Base-by-base conservation (phyloP, 2,113 vertebrate species). In the Tachycineta bicolor region DNA sequence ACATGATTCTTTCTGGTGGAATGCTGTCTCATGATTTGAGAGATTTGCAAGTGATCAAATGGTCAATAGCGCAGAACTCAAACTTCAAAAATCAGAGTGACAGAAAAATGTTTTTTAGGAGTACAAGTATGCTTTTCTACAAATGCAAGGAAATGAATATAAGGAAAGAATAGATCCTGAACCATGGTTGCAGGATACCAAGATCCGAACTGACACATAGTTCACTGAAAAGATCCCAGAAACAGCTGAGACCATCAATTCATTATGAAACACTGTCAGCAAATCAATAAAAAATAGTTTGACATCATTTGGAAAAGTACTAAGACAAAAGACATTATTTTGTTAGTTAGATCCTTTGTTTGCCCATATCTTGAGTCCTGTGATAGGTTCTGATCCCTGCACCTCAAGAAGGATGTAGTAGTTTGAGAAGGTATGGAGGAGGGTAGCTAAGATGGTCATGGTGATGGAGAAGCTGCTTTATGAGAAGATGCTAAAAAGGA, bases 41-140 rank as follows among this genome's bases (percentile, higher is more conserved):
- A 95, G n/a, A 83, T 58, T 64, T 6, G 1, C n/a, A 60, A 60
- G 63, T 24, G 13, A 31, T 46, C 20, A 67, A n/a, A 75, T 56
- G 34, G 0, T 22, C 53, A 43, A 3, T 11, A 70, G 31, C 0
- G 0, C 50, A 62, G 60, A 84, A 53, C 18, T 56, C 2, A 1
- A 71, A 64, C 21, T 47, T 77, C 58, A 44, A 3, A 68, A 76
- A 76, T 56, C 10, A 75, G 11, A 78, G 23, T 10, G 7, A 19
- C 12, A 82, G 56, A 59, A 84, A 34, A 78, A 15, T 7, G 2
- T 58, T 71, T 70, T 0, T 0, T 10, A 50, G 15, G 26, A 85
- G 13, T 13, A 17, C 7, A 53, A 29, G 25, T 11, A 4, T 10
- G 3, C 33, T 82, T 52, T 68, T 37, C 8, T 50, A 68, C 21